Evolutionary conservation across 2,888 invertebrate genomes (phyloP).

Genomic region (Plagodis dolabraria): DNA sequence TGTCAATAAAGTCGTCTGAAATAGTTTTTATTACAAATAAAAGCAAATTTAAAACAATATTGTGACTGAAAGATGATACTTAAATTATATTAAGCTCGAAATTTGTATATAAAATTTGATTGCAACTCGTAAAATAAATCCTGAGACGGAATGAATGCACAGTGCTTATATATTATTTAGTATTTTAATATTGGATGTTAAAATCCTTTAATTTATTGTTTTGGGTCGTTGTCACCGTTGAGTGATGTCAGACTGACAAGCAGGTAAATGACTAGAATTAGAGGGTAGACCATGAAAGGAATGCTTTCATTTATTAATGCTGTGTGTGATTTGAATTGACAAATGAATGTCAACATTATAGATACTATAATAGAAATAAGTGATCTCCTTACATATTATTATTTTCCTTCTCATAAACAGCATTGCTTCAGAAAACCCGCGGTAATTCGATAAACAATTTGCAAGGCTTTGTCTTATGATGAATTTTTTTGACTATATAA

Average conservation of each 20-base stretch:
- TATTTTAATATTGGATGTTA: conserved; percentile 37
- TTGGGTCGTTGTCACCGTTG: conserved; percentile 74
- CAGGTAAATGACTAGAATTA: conserved; percentile 42
- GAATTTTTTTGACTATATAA: too few relatives aligned
- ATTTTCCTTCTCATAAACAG: too few relatives aligned
- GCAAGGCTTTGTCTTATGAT: too few relatives aligned
- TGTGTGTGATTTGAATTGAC: too few relatives aligned
- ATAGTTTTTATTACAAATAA: conserved; percentile 5
- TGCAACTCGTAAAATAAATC: conserved; percentile 39
- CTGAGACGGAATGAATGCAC: conserved; percentile 29
- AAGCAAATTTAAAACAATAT: conserved; percentile 28
- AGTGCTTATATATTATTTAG: conserved; percentile 26
- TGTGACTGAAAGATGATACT: conserved; percentile 34
- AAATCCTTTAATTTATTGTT: conserved; percentile 72
- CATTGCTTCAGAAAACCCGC: too few relatives aligned
- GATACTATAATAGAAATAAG: too few relatives aligned
- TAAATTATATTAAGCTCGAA: conserved; percentile 29
- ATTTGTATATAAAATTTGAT: conserved; percentile 32
- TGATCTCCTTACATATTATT: too few relatives aligned
- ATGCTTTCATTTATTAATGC: too few relatives aligned
- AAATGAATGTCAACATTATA: too few relatives aligned
- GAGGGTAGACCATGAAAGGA: background rate
- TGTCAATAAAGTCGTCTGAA: conserved; percentile 1
- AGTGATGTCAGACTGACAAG: conserved; percentile 74
- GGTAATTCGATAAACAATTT: too few relatives aligned